Evolutionary conservation across 2,888 invertebrate genomes (phyloP), one percentile per base, ranked within the genome.

Genomic region (Mellilla xanthometata): DNA sequence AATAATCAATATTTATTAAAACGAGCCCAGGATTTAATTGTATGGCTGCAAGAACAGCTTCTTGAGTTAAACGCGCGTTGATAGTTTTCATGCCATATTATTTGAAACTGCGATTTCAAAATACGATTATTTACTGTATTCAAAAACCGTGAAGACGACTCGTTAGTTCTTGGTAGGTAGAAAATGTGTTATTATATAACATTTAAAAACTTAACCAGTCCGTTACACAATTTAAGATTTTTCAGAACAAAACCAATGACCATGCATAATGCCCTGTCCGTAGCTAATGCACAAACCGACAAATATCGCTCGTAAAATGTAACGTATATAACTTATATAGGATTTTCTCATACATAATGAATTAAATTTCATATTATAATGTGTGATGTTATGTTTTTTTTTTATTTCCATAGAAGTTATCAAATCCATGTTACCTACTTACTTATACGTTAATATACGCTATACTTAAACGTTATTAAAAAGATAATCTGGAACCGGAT

Each of bases 1-100:
- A 64, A 68, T 65, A 64, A 59, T 61, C 45, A 50, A 60, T 60
- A 50, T 68, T 69, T 68, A 68, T 65, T 65, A 60, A 60, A 60
- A 56, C 39, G 56, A 29, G 33, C 34, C 23, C 27, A 24, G 34
- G 27, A 36, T 49, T 41, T 47, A 40, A 52, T 45, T 24, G 46
- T 46, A 38, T 27, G n/a, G 33, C 28, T 7, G 19, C 35, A 12
- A 36, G 39, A 31, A 47, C 19, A 48, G 52, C 44, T 56, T 48
- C 52, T 61, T 49, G 55, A 46, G 43, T 57, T 38, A 23, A 43
- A 54, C 49, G 55, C 33, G 56, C 49, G 43, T 46, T 50, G 49
- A 54, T 41, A 51, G 59, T 59, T 33, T 31, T 7, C 5, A 9
- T 24, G 24, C n/a, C 24, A 8, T 24, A 7, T 24, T n/a, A 7